Base-by-base conservation (phyloP, 2,888 invertebrate species). In the Seira ritae region DNA sequence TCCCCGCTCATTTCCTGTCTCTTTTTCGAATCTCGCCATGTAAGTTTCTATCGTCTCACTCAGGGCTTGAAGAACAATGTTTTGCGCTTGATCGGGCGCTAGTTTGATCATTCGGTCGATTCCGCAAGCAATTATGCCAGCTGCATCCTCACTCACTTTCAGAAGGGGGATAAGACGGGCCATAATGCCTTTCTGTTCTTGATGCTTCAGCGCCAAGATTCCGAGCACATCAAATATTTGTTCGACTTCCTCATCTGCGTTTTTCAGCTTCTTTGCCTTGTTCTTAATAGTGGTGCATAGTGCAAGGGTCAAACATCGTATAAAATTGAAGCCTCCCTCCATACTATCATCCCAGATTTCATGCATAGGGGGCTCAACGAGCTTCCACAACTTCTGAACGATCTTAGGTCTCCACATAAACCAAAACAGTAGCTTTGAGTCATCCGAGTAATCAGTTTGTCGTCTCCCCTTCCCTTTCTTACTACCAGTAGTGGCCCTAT, bases 141-240 rank as follows among this genome's bases (percentile, higher is more conserved):
- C 86, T 19, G 84, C 82, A 22, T 85, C 85, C 68, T 86, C 86
- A 37, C 78, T 74, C 19, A 71, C 81, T 67, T 85, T 87, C 1
- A 87, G 50, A 1, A 84, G 73, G 3, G 86, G 88, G 22, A 87
- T 78, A 0, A 88, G 71, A 19, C 88, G 80, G 8, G 83, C 60
- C 19, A 86, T 66, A 12, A 88, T 86, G 2, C 85, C 84, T n/a
- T 83, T 80, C 20, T 86, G 82, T 73, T 88, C 88, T 10, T 84
- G 79, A 70, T 85, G 83, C 15, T 73, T 75, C 8, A 83, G 60
- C 10, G 84, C 71, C 0, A 88, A 62, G 12, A 86, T 62, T 10
- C 87, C 88, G 23, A 88, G 66, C 22, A 87, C 80, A 15, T 84
- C 75, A 71, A 87, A 88, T 6, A 86, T 78, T 15, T 86, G 81